Base-by-base conservation (phyloP, 1,140 invertebrate genomes). In the Monochamus saltuarius region DNA sequence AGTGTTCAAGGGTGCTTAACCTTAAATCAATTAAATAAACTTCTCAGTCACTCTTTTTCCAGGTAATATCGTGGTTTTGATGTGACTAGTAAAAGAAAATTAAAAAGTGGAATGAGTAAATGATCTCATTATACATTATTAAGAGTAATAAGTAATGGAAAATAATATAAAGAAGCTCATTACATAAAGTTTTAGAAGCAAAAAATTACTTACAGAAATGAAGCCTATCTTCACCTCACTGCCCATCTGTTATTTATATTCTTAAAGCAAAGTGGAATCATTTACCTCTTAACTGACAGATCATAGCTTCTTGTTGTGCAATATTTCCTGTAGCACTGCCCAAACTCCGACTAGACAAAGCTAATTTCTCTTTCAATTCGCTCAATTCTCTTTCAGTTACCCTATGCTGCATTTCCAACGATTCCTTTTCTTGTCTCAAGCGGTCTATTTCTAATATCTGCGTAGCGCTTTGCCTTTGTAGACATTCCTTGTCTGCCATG, bases 381-480 rank as follows among this genome's bases (percentile, higher is more conserved):
- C 80, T 81, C 36, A 87, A 62, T 62, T 89, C 87, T 60, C 86
- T 75, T 70, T 89, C 87, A 1, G 83, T 69, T 6, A 85, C 83
- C 66, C 86, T 78, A 51, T 84, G 82, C 52, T 86, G 84, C 72
- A 87, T 83, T 60, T 86, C 80, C 1, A 87, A 68, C 11, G 82
- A 81, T 66, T 89, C 87, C 68, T 88, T 88, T 65, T 89, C 87
- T 78, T 88, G 79, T 38, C 84, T 83, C 14, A 89, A 71, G 59
- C 85, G 80, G 34, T 56, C 53, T 11, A 56, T 56, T 35, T 56
- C 53, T 22, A 56, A 69, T 14, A 86, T 71, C 65, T 89, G 85
- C 1, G 77, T 71, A 1, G 84, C 83, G 1, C 84, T 78, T 73
- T 89, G 87, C 65, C 86, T 79, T 68, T 89, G 87, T 6, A 89